Conservation (phyloP, 2,888 invertebrate genomes). For the Callyntrura guangdongensis region DNA sequence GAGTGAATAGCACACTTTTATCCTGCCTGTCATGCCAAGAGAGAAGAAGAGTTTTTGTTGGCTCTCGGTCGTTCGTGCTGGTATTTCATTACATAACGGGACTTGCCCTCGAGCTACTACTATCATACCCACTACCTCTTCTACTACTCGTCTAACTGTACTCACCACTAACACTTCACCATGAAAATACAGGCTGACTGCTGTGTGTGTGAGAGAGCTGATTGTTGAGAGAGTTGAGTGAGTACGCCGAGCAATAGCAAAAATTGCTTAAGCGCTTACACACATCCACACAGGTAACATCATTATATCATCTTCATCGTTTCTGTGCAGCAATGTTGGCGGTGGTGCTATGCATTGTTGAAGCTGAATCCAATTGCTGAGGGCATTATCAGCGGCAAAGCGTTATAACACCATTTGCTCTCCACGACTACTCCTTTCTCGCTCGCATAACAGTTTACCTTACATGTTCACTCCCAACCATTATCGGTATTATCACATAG, state of each 20-base stretch:
- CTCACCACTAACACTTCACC: conserved; percentile 8
- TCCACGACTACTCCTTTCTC: not conserved
- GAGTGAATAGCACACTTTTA: conserved; percentile 63
- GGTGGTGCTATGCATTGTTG: conserved; percentile 5
- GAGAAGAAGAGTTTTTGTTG: not conserved
- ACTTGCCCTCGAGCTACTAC: conserved; percentile 66
- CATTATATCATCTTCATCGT: not conserved
- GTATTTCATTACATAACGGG: conserved; percentile 76
- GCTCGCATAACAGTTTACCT: conserved; percentile 46
- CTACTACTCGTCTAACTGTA: conserved; percentile 65
- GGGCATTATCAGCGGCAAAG: not conserved
- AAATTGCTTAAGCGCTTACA: not conserved
- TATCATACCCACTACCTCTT: not conserved
- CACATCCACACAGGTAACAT: conserved; percentile 6
- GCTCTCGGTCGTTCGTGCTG: conserved; percentile 39
- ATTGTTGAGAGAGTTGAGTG: not conserved
- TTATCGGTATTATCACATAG: conserved; percentile 53
- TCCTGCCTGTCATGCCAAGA: conserved; percentile 9
- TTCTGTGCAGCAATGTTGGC: no score
- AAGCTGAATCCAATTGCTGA: not conserved
- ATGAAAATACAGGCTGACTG: no score
- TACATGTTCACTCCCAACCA: not conserved
- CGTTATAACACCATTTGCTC: not conserved
- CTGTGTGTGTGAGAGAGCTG: not conserved
- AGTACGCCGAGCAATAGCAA: not conserved